A percentile compares a stretch with the other conserved stretches of the same genome.
These are phyloP conservation scores for Merodon equestris DNA, from an alignment of 2,888 invertebrate genomes.

Conservation along the genomic window DNA sequence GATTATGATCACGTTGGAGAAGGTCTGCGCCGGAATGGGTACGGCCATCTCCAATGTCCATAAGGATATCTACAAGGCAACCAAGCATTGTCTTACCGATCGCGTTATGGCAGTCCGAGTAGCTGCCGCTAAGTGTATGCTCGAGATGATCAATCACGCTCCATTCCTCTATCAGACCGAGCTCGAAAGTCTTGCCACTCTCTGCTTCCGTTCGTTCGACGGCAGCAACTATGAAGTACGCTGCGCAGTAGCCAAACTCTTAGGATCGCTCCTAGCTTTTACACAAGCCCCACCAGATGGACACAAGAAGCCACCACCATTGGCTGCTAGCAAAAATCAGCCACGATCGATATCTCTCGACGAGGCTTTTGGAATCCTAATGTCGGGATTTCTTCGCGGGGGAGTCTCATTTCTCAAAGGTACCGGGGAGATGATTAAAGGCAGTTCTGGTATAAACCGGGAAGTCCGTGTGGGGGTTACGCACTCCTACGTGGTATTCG, in stretches of 20 bases:
- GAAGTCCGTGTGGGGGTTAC: slow-evolving; percentile 99
- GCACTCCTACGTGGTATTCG: slow-evolving; percentile 97
- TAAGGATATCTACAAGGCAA: slow-evolving; percentile 95
- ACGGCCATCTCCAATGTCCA: slow-evolving; percentile 91
- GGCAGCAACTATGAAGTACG: slow-evolving; percentile 95
- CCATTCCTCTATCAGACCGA: slow-evolving; percentile 92
- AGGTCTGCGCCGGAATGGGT: slow-evolving; percentile 95
- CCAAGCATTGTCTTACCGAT: slow-evolving; percentile 92
- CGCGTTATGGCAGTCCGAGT: slow-evolving; percentile 95
- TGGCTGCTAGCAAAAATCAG: slow-evolving; percentile 73
- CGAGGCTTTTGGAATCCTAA: slow-evolving; percentile 93
- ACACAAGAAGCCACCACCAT: slow-evolving; percentile 73
- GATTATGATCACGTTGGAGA: slow-evolving; percentile 97
- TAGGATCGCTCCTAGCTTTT: slow-evolving; percentile 85
- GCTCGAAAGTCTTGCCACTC: slow-evolving; percentile 92
- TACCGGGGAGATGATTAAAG: slow-evolving; percentile 96
- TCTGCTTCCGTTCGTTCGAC: slow-evolving; percentile 95
- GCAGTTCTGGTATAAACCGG: slow-evolving; percentile 93
- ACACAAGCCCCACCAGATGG: slow-evolving; percentile 85
- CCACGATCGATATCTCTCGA: slow-evolving; percentile 86
- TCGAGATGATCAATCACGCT: slow-evolving; percentile 93
- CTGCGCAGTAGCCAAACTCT: slow-evolving; percentile 93
- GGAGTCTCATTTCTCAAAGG: slow-evolving; percentile 96
- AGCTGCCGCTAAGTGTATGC: slow-evolving; percentile 93
- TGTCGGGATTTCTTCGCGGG: slow-evolving; percentile 96